Base-by-base conservation (phyloP, 2,888 invertebrate species). In the Drosophila cyrtoloma region DNA sequence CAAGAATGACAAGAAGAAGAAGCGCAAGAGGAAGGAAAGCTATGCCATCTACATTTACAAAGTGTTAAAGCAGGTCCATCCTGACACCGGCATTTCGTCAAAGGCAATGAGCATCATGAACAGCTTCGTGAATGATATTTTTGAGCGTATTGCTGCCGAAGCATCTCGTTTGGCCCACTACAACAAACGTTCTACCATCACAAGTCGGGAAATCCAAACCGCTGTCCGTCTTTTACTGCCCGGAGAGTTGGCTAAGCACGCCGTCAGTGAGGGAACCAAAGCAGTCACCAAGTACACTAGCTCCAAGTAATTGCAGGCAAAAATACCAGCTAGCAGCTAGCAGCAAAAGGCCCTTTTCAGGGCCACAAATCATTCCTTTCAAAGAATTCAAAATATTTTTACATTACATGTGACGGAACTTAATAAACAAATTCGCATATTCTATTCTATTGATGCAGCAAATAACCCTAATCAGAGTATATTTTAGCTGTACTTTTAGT, bases 21-120 rank as follows among this genome's bases (percentile, higher is more conserved):
- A 77, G 75, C 75, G 75, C 59, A 81, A 75, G 78, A 73, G 81
- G 63, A 81, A 81, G 75, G 81, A 81, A 59, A 81, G 81, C 65
- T 96, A 95, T 87, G 94, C 94, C 0, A 94, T 95, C 30, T 95
- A 95, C 86, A 78, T 81, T 52, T 77, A 77, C 69, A 81, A 81
- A 73, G 81, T 81, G 56, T 85, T 96, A 70, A 94, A 95, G 82
- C 94, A 94, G 81, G 94, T 96, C 0, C 95, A 95, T 78, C 95
- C 95, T 0, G 95, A 96, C 91, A 94, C 95, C 51, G 95, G 96
- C 0, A 95, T 97, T 61, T 96, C 96, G 0, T 94, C 94, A 32
- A 96, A 96, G 82, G 95, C 96, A 0, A 96, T 96, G 95, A 92
- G 94, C 81, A 96, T 96, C 78, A 96, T 97, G 96, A 96, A 96